A percentile compares a stretch with the other conserved stretches of the same genome.
phyloP scores from a whole-genome alignment of 2,113 vertebrate species.

The Excalfactoria chinensis region DNA sequence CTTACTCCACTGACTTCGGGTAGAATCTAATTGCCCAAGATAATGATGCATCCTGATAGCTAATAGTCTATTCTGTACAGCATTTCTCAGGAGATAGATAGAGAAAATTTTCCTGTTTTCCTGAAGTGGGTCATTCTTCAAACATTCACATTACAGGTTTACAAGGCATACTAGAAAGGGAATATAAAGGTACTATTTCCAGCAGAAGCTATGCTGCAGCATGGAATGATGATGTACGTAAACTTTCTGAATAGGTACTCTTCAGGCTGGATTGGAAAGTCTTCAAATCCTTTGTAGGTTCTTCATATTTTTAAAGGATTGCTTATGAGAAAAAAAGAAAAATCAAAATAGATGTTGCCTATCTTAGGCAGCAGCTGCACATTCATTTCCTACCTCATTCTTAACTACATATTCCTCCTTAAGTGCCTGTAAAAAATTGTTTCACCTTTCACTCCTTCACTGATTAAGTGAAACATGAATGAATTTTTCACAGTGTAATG shows the following conservation, averaged over 20 bases:
- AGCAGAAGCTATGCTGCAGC: slow-evolving; percentile 5
- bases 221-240: not conserved
- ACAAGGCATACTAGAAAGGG: not conserved
- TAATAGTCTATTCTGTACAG: not conserved
- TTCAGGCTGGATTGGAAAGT: not conserved
- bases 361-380: not conserved
- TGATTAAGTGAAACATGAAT: not conserved
- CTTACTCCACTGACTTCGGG: not conserved
- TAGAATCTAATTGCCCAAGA: not conserved
- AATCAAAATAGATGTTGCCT: not conserved
- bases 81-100: not conserved
- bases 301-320: not conserved
- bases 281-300: not conserved
- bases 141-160: not conserved
- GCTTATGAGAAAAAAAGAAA: not conserved
- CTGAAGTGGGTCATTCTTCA: not conserved
- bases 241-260: not conserved
- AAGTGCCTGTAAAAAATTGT: not conserved
- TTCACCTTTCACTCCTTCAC: not conserved
- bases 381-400: not conserved
- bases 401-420: not conserved
- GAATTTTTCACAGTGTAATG: not conserved
- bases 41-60: not conserved
- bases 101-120: not conserved
- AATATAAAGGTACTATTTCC: not conserved